Conservation (phyloP, 2,888 invertebrate genomes). For the Alentia gelatinosa region DNA sequence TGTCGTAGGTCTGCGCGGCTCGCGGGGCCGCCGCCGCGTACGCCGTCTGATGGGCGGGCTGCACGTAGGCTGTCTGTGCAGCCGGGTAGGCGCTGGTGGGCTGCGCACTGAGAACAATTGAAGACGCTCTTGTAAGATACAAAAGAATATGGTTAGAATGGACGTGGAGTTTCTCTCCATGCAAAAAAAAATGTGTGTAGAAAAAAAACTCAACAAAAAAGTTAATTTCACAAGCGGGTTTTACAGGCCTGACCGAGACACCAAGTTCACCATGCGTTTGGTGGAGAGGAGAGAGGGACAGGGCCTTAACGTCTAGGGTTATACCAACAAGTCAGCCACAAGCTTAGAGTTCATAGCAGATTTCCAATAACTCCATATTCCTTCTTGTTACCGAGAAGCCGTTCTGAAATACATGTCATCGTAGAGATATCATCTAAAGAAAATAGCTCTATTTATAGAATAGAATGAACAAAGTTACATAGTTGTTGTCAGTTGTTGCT, state of each 20-base stretch:
- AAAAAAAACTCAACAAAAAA: neutral
- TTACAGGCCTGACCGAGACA: neutral
- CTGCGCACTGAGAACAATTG: slow-evolving; percentile 60
- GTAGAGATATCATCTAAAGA: too few relatives aligned
- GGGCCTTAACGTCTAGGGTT: neutral
- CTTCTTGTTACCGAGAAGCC: too few relatives aligned
- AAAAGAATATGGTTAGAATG: slow-evolving; percentile 49
- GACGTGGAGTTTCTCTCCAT: slow-evolving; percentile 5
- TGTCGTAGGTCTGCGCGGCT: slow-evolving; percentile 60
- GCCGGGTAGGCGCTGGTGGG: slow-evolving; percentile 61
- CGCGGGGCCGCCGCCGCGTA: slow-evolving; percentile 60
- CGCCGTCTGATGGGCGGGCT: slow-evolving; percentile 60
- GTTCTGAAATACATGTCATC: too few relatives aligned
- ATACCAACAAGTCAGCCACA: neutral
- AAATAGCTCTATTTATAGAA: neutral
- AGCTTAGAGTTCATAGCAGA: neutral
- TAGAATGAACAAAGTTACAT: neutral
- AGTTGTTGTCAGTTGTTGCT: neutral
- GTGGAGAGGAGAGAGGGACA: too few relatives aligned
- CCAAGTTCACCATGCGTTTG: slow-evolving; percentile 37
- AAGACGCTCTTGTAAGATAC: slow-evolving; percentile 58
- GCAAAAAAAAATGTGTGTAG: neutral
- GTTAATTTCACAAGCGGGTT: neutral
- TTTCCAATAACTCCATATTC: too few relatives aligned
- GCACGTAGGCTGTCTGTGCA: slow-evolving; percentile 63